Base-by-base conservation (phyloP, 2,797 vertebrate genomes). In the Myotis daubentonii region DNA sequence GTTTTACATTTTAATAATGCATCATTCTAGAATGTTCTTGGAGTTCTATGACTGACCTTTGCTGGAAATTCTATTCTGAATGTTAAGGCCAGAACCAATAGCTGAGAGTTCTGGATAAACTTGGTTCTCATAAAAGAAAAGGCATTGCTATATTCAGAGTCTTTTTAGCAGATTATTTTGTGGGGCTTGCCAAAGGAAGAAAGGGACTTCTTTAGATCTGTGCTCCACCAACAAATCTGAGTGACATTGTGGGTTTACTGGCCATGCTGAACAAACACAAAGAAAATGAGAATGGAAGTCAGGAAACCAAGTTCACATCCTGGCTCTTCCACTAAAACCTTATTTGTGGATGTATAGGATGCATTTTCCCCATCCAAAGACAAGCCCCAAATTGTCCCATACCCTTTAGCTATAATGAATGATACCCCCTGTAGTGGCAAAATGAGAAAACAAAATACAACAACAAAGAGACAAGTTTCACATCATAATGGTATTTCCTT, bases 21-120 rank as follows among this genome's bases (percentile, higher is more conserved):
- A 70, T 84, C 65, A 80, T 91, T 94, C 83, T 94, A 90, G 75
- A 94, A 94, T 90, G 68, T 92, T 96, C 51, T 87, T 71, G 70
- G 70, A 71, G 74, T 92, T 91, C 44, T 83, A 17, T 23, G 55
- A 71, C 4, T 57, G 68, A 70, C 20, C 49, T 84, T 93, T 80
- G 12, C 15, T 66, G 30, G 44, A 51, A 91, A 66, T 41, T 5
- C 17, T 57, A 33, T 72, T 75, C 51, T 74, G 8, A 5, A 16
- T 41, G 71, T 91, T 93, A 20, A 92, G 28, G 70, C 13, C 8
- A 83, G 53, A 82, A 89, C n/a, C 1, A 71, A 36, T 2, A 89
- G 36, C 28, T 70, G 30, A 51, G n/a, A 47, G 25, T n/a, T 70
- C 38, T 22, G 8, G 30, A 44, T 85, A 83, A 94, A 57, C 5